A percentile compares a stretch with the other conserved stretches of the same genome.
Evolutionary conservation across 2,888 invertebrate genomes (phyloP).

Genomic region (Allophyes oxyacanthae): DNA sequence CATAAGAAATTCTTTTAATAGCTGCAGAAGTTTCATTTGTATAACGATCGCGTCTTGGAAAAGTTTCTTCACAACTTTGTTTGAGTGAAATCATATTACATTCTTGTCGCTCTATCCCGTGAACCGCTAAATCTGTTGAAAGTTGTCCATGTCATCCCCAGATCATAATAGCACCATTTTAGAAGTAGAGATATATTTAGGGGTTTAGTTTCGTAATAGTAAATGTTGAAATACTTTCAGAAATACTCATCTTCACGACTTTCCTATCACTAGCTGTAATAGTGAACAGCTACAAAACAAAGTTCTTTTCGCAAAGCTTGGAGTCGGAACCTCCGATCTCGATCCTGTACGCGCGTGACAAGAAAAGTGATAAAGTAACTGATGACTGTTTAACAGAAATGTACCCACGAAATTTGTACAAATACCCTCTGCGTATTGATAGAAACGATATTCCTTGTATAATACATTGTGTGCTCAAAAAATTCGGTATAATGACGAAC

Average conservation of each 20-base stretch:
- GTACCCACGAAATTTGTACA: constrained; percentile 83
- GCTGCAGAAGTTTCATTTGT: constrained; percentile 31
- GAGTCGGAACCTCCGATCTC: constrained; percentile 81
- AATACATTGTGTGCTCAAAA: constrained; percentile 84
- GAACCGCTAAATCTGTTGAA: constrained; percentile 14
- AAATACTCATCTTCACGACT: constrained; percentile 66
- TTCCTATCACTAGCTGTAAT: constrained; percentile 65
- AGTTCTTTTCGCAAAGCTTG: constrained; percentile 75
- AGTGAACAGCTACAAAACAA: constrained; percentile 69
- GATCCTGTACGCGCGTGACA: constrained; percentile 80
- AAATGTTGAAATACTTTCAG: constrained; percentile 71
- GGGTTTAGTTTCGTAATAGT: constrained; percentile 32
- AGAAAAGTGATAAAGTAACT: constrained; percentile 78
- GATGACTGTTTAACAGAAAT: constrained; percentile 81
- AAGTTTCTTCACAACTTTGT: constrained; percentile 28
- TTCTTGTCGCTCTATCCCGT: constrained; percentile 13
- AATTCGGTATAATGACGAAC: constrained; percentile 84
- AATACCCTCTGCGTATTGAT: constrained; percentile 79
- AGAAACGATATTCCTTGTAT: constrained; percentile 84
- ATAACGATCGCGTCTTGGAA: constrained; percentile 19
- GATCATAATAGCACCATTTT: constrained; percentile 10
- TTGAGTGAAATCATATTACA: constrained; percentile 30
- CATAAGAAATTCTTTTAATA: constrained; percentile 42
- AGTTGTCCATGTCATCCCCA: constrained; percentile 15
- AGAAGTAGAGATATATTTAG: not conserved